Conservation (phyloP, 1,140 invertebrate genomes). For the Orchestia grillus region DNA sequence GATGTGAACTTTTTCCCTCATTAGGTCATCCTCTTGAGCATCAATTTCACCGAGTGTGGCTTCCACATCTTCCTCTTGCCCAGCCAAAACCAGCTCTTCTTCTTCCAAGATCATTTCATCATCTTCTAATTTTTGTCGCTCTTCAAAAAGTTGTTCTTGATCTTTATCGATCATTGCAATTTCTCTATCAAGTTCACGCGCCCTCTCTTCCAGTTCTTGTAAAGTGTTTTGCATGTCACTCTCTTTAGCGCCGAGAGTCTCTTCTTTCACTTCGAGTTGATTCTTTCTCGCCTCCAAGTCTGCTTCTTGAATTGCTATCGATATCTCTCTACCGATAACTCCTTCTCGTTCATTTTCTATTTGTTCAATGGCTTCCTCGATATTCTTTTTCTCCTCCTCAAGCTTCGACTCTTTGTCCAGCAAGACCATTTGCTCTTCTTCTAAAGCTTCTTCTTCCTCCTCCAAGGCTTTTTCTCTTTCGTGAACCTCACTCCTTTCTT, state of each 20-base stretch:
- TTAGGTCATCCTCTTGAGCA: neutral
- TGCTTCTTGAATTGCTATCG: neutral
- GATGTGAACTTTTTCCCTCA: neutral
- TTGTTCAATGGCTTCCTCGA: neutral
- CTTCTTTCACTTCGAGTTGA: neutral
- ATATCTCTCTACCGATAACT: conserved; percentile 17
- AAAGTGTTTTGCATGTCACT: conserved; percentile 11
- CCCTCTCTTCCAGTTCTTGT: conserved; percentile 7
- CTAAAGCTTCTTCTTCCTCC: conserved; percentile 17
- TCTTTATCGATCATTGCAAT: conserved; percentile 4
- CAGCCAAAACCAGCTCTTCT: conserved; percentile 14
- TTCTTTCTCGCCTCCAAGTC: neutral
- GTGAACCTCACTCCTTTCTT: neutral
- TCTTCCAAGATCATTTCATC: conserved; percentile 42
- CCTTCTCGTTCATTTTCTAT: neutral
- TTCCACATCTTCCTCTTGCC: conserved; percentile 8
- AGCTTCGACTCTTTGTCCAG: neutral
- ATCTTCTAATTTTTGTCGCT: conserved; percentile 40
- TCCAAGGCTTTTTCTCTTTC: neutral
- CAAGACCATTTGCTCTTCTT: conserved; percentile 46
- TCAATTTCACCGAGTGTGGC: conserved; percentile 15
- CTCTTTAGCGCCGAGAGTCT: conserved; percentile 1
- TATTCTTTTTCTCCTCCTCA: neutral
- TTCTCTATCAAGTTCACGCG: conserved; percentile 16
- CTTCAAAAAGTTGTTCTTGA: neutral